Evolutionary conservation across 2,113 vertebrate species (phyloP).

Genomic region (Cheilinus undulatus): DNA sequence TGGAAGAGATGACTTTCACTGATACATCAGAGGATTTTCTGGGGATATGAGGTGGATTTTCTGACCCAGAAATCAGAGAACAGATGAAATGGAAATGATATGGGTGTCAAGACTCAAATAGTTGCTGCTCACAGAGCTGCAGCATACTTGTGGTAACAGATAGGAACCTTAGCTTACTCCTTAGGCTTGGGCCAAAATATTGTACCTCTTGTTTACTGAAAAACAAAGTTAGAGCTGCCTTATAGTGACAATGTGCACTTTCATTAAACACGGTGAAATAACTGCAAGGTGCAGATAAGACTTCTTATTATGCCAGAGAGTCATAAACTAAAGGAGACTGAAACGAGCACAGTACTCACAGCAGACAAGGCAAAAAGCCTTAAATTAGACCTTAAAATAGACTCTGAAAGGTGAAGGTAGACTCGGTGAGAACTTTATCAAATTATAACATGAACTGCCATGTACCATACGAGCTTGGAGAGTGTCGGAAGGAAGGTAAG

Average conservation of each 20-base stretch:
- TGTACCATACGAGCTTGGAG: constrained; percentile 24
- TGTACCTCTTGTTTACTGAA: not conserved
- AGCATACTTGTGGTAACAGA: not conserved
- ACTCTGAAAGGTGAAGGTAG: constrained; percentile 4
- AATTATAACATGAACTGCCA: constrained; percentile 22
- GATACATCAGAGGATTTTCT: constrained; percentile 19
- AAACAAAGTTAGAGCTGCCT: not conserved
- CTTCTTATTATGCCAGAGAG: constrained; percentile 12
- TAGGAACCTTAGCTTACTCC: not conserved
- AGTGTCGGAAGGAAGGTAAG: not conserved
- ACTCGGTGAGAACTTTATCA: constrained; percentile 7
- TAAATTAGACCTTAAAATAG: constrained; percentile 22
- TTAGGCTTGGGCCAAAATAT: no score
- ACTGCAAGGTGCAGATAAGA: not conserved
- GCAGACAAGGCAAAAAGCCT: constrained; percentile 1
- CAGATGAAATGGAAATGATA: constrained; percentile 15
- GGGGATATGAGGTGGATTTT: not conserved
- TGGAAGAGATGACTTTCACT: not conserved
- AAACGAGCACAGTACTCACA: constrained; percentile 25
- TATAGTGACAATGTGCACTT: not conserved
- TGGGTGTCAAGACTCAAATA: not conserved
- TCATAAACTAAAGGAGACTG: not conserved
- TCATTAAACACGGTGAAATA: not conserved
- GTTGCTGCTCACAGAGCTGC: not conserved
- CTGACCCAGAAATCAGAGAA: constrained; percentile 15